Percentiles rank a stretch among this genome's conserved stretches.
Conservation (phyloP, 1,140 invertebrate species). For the Antheraea pernyi region DNA sequence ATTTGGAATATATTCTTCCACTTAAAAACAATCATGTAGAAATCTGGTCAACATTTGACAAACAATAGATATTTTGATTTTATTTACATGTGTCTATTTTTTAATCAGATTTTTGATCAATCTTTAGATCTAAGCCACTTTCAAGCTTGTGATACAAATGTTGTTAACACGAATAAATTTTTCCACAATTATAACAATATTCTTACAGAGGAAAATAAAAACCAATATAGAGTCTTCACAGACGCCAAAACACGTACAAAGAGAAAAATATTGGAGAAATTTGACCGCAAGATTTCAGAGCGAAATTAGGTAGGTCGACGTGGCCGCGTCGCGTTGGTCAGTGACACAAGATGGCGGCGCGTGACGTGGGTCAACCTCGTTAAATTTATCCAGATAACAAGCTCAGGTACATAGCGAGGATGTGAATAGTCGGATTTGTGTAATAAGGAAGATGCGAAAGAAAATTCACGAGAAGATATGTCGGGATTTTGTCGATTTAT, state of each 20-base stretch:
- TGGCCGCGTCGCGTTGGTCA: slow-evolving; percentile 10
- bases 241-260: slow-evolving; percentile 12
- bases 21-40: too few relatives aligned
- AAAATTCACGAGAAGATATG: slow-evolving; percentile 20
- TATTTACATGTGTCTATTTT: too few relatives aligned
- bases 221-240: not conserved
- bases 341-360: slow-evolving; percentile 24
- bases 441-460: slow-evolving; percentile 18
- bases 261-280: slow-evolving; percentile 20
- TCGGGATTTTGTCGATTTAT: slow-evolving; percentile 16
- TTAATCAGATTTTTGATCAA: too few relatives aligned
- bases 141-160: too few relatives aligned
- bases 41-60: too few relatives aligned
- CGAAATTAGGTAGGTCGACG: slow-evolving; percentile 28
- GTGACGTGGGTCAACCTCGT: slow-evolving; percentile 37
- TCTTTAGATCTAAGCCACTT: too few relatives aligned
- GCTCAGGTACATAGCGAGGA: slow-evolving; percentile 3
- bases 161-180: too few relatives aligned
- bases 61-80: too few relatives aligned
- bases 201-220: not conserved
- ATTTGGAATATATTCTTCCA: too few relatives aligned
- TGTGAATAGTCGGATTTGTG: slow-evolving; percentile 15
- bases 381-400: slow-evolving; percentile 29
- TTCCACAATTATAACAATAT: too few relatives aligned
- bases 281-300: slow-evolving; percentile 21